These are phyloP conservation scores for Apistogramma diplotaenia DNA, from an alignment of 2,113 vertebrate genomes.

Conservation along the genomic window DNA sequence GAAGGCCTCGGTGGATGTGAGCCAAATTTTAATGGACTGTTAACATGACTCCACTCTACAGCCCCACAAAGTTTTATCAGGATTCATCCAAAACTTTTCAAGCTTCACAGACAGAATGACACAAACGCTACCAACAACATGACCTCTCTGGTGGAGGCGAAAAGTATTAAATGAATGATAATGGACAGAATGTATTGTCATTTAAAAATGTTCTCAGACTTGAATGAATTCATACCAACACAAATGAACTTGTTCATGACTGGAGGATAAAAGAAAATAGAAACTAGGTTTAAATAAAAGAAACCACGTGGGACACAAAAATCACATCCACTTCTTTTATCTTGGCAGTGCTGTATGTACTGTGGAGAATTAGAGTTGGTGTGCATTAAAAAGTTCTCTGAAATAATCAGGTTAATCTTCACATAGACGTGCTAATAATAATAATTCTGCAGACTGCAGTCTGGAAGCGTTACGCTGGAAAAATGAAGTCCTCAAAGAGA, in stretches of 20 bases:
- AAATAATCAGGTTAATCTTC: slow-evolving; percentile 52
- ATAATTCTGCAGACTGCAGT: slow-evolving; percentile 42
- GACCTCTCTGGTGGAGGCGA: too few species aligned
- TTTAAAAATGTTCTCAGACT: not conserved
- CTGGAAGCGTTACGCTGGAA: not conserved
- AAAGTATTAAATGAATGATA: not conserved
- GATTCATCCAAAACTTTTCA: too few species aligned
- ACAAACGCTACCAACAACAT: too few species aligned
- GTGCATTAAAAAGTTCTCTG: slow-evolving; percentile 32
- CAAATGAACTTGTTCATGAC: not conserved
- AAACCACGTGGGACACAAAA: not conserved
- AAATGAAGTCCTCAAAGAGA: slow-evolving; percentile 59
- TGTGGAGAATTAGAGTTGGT: not conserved
- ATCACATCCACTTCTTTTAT: slow-evolving; percentile 35
- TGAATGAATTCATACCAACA: not conserved
- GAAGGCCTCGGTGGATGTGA: too few species aligned
- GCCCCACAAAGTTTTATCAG: too few species aligned
- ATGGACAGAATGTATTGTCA: not conserved
- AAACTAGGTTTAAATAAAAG: not conserved
- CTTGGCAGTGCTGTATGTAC: not conserved
- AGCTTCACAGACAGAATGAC: too few species aligned
- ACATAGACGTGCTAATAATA: slow-evolving; percentile 23
- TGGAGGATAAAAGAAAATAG: not conserved
- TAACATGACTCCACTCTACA: too few species aligned
- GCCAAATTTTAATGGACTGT: too few species aligned